phyloP scores from a whole-genome alignment of 2,113 vertebrate genomes.

The Pithys albifrons region DNA sequence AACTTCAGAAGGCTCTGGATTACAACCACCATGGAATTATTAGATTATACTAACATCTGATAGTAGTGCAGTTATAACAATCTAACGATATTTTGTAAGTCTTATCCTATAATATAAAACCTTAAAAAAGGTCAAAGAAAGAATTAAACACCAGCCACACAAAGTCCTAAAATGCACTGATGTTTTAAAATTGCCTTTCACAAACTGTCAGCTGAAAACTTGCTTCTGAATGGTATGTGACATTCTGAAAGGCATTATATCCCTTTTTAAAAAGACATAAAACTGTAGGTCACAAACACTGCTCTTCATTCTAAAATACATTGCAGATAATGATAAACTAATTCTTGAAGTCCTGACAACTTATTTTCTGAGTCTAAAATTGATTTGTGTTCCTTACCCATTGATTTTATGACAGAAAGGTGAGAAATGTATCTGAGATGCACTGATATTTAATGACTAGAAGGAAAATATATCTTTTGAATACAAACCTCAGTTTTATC shows the following conservation, averaged over 20 bases:
- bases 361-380: conserved; percentile 1
- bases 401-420: conserved; percentile 5
- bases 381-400: background rate
- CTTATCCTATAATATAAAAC: background rate
- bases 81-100: background rate
- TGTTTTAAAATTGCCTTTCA: background rate
- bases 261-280: background rate
- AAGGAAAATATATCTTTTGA: background rate
- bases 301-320: background rate
- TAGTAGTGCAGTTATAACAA: background rate
- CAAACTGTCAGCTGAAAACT: background rate
- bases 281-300: background rate
- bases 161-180: background rate
- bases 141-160: background rate
- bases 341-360: background rate
- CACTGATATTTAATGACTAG: background rate
- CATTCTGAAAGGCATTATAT: background rate
- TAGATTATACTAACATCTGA: background rate
- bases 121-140: background rate
- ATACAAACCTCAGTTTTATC: background rate
- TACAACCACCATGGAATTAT: background rate
- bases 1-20: background rate
- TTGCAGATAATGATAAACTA: background rate
- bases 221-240: background rate
- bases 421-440: background rate